Conservation (phyloP, 2,797 vertebrate species). For the Amphiprion clarkii region DNA sequence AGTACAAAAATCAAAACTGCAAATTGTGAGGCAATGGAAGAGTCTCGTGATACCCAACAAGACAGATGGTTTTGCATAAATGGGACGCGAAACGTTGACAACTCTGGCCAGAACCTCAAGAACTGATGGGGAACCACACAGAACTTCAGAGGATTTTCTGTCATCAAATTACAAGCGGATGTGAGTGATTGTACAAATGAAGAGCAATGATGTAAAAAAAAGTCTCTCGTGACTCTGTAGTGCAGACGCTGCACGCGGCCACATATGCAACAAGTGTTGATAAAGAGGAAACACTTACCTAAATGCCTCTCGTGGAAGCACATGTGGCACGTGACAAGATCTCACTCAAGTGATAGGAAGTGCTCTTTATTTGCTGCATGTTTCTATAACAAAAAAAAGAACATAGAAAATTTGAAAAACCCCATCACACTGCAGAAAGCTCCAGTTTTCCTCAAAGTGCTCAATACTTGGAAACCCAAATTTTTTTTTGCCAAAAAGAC, state of each 20-base stretch:
- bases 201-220: background rate
- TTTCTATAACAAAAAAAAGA: too few relatives aligned
- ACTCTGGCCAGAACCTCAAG: background rate
- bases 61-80: background rate
- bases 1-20: too few relatives aligned
- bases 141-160: too few relatives aligned
- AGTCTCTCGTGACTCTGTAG: background rate
- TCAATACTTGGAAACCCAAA: too few relatives aligned
- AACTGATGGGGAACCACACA: background rate
- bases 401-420: too few relatives aligned
- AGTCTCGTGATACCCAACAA: background rate
- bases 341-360: background rate
- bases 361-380: too few relatives aligned
- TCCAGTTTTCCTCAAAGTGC: too few relatives aligned
- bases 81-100: background rate
- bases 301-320: background rate
- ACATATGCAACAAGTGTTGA: background rate
- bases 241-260: background rate
- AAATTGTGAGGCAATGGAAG: background rate
- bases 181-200: background rate
- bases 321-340: background rate
- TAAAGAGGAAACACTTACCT: conserved; percentile 2
- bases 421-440: too few relatives aligned
- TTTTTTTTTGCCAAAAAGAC: too few relatives aligned
- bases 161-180: background rate